Base-by-base conservation (phyloP, 92 coral and sea anemone genomes). In the Heteractis magnifica region DNA sequence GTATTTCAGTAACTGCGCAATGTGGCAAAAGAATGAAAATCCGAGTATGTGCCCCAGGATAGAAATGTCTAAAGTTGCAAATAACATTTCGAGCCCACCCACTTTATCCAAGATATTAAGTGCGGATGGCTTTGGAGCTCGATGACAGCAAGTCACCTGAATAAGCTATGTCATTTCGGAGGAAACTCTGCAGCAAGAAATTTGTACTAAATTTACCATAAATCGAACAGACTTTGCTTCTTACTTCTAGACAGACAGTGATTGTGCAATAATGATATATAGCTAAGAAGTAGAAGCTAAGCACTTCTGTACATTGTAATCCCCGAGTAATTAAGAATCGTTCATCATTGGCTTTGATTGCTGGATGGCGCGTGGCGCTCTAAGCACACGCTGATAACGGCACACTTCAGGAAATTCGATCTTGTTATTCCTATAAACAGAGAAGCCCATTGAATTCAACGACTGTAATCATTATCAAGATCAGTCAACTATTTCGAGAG, bases 21-120 rank as follows among this genome's bases (percentile, higher is more conserved):
- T 56, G 62, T 70, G 9, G 70, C 59, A 81, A 19, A 50, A 81
- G 77, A 68, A 81, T 51, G 50, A 16, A 62, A 64, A 60, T 65
- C 52, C 79, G 34, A 76, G 79, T 51, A 76, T 76, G 52, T 16
- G 76, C 84, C 84, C 53, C 55, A 51, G 77, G 77, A 50, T n/a
- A 81, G 65, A 56, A 81, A 81, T 65, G 84, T 12, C 60, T 68
- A 68, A 76, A 52, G 56, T 19, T 52, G 34, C 79, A 18, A 55
- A 20, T 50, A 55, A 52, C 10, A 58, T 75, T 41, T 52, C 19
- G 10, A 60, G 83, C 83, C 83, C 83, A 79, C 83, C 83, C 83
- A 79, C 83, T 79, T 64, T 49, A 79, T 65, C 65, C 19, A 56
- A 9, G 68, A 8, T 79, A 44, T 13, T 18, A 72, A 15, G 56